Evolutionary conservation across 35 echinoderm and acorn worm species (phyloP).

Genomic region (Acanthaster planci): DNA sequence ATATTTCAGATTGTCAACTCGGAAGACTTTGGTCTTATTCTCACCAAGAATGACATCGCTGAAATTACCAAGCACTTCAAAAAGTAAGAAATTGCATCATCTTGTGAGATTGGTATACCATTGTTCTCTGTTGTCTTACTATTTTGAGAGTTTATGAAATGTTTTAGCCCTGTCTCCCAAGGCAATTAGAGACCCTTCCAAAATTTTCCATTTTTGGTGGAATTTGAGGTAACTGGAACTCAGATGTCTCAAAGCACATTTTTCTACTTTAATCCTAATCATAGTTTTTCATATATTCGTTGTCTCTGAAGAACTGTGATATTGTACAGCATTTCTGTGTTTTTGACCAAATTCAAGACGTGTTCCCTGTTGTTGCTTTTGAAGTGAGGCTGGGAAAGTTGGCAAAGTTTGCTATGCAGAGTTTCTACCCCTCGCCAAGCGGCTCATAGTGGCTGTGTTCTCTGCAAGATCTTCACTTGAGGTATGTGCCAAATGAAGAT

Average conservation of each 20-base stretch:
- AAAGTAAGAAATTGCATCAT: constrained; percentile 57
- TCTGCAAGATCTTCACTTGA: constrained; percentile 66
- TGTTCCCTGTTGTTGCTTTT: not conserved
- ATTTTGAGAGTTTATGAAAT: too few relatives aligned
- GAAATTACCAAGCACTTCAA: constrained; percentile 51
- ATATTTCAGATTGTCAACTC: constrained; percentile 61
- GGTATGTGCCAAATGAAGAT: constrained; percentile 17
- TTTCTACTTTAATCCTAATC: not conserved
- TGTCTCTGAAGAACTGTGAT: not conserved
- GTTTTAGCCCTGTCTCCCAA: too few relatives aligned
- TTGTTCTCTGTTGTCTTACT: too few relatives aligned
- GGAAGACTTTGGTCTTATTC: constrained; percentile 36
- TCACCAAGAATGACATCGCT: constrained; percentile 41
- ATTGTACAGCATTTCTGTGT: not conserved
- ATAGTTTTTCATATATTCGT: not conserved
- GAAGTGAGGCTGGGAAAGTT: constrained; percentile 65
- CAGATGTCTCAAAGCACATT: too few relatives aligned
- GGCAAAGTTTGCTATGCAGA: constrained; percentile 46
- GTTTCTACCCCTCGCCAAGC: constrained; percentile 74
- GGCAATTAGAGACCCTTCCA: too few relatives aligned
- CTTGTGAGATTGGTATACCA: too few relatives aligned
- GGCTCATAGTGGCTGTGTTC: constrained; percentile 70
- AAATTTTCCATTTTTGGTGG: too few relatives aligned
- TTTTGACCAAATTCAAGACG: not conserved
- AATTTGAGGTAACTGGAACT: too few relatives aligned